A percentile compares a stretch with the other conserved stretches of the same genome.
Conservation (phyloP, 2,113 vertebrate genomes). For the Murina feae region DNA sequence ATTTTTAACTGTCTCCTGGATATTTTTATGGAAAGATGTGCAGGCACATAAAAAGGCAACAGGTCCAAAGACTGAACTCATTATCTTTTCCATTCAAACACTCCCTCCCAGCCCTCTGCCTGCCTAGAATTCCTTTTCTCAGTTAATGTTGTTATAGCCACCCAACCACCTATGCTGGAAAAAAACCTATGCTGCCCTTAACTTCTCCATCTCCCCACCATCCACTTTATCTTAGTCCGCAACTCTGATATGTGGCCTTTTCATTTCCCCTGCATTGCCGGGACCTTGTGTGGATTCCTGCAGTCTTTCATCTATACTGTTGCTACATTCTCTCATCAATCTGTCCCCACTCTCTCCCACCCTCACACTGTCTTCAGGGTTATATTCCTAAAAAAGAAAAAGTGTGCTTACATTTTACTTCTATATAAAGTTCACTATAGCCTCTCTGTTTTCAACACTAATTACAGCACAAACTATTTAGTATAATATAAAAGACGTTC, state of each 20-base stretch:
- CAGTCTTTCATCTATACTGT: background rate
- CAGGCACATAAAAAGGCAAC: background rate
- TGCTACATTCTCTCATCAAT: background rate
- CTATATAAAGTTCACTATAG: background rate
- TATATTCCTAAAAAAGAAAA: background rate
- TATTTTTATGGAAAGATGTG: background rate
- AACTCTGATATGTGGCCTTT: background rate
- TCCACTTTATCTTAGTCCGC: background rate
- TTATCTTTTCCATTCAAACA: background rate
- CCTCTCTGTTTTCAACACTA: background rate
- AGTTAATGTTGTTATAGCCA: background rate
- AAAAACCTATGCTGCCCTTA: background rate
- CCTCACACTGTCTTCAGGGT: background rate
- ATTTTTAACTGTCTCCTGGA: background rate
- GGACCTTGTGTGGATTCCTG: background rate
- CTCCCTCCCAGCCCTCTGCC: background rate
- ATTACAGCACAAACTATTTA: conserved; percentile 14
- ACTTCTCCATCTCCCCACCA: background rate
- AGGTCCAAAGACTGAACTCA: background rate
- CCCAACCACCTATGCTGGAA: background rate
- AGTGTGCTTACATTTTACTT: background rate
- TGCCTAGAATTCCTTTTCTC: background rate
- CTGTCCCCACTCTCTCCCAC: background rate
- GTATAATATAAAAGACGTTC: background rate
- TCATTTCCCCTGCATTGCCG: background rate